Conservation (phyloP, 2,797 vertebrate genomes). For the Cephalopachus bancanus region DNA sequence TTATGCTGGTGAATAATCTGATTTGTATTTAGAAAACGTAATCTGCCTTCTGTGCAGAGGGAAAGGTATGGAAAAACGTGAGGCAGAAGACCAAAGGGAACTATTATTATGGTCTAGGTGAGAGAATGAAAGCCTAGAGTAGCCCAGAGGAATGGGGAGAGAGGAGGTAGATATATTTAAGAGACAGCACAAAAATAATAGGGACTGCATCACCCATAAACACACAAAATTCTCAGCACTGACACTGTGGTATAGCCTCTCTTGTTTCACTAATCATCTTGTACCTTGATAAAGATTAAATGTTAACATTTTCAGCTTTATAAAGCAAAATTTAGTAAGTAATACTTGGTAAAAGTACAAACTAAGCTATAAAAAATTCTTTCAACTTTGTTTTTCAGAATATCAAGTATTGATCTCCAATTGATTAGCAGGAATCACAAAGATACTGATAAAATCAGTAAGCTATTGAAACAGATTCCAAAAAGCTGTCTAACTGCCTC, state of each 20-base stretch:
- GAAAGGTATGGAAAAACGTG: neutral
- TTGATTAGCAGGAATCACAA: neutral
- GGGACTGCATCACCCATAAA: neutral
- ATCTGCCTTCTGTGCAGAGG: neutral
- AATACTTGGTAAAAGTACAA: constrained; percentile 29
- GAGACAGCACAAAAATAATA: neutral
- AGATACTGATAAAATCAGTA: constrained; percentile 12
- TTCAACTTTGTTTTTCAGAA: constrained; percentile 40
- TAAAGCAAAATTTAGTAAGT: constrained; percentile 24
- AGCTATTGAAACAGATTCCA: neutral
- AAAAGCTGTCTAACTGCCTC: neutral
- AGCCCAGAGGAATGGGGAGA: neutral
- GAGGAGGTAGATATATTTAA: neutral
- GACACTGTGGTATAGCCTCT: neutral
- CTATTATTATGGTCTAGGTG: neutral
- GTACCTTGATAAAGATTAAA: constrained; percentile 43
- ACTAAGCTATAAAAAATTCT: neutral
- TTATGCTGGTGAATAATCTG: neutral
- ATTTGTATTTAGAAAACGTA: constrained; percentile 32
- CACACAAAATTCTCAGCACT: neutral
- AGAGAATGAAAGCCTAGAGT: neutral
- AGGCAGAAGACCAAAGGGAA: neutral
- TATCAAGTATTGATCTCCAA: neutral
- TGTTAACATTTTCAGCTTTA: constrained; percentile 26
- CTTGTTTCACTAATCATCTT: neutral